Percentiles rank a stretch among this genome's conserved stretches.
phyloP scores from a whole-genome alignment of 2,797 vertebrate species.

The Tapera naevia region DNA sequence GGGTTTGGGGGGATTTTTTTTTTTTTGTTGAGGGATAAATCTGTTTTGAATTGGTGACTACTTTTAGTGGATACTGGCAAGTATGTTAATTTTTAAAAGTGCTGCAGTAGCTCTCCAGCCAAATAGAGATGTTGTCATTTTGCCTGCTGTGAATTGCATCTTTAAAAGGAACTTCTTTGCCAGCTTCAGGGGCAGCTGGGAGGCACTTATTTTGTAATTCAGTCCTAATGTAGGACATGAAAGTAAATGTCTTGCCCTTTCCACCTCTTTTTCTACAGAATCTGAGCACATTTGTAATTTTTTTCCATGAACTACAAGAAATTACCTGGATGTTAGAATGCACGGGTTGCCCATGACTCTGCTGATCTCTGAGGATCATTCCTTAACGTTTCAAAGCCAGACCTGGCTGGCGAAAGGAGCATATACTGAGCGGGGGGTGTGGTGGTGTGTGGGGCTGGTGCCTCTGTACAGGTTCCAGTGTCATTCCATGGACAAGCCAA shows the following conservation, averaged over 20 bases:
- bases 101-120: background rate
- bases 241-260: background rate
- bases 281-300: background rate
- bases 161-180: background rate
- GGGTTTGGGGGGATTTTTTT: background rate
- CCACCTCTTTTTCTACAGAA: background rate
- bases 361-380: background rate
- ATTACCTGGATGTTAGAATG: background rate
- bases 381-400: background rate
- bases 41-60: background rate
- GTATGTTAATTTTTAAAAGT: background rate
- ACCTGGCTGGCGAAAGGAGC: background rate
- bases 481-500: background rate
- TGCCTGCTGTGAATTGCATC: background rate
- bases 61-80: constrained; percentile 1
- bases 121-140: constrained; percentile 7
- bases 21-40: background rate
- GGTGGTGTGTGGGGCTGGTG: rapidly evolving
- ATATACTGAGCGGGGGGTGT: rapidly evolving
- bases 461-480: background rate
- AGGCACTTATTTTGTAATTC: background rate
- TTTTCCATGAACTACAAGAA: background rate
- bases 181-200: background rate
- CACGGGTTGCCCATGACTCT: background rate
- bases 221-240: background rate